phyloP scores from a whole-genome alignment of 2,113 vertebrate species.

The Gallinago jamesoni region DNA sequence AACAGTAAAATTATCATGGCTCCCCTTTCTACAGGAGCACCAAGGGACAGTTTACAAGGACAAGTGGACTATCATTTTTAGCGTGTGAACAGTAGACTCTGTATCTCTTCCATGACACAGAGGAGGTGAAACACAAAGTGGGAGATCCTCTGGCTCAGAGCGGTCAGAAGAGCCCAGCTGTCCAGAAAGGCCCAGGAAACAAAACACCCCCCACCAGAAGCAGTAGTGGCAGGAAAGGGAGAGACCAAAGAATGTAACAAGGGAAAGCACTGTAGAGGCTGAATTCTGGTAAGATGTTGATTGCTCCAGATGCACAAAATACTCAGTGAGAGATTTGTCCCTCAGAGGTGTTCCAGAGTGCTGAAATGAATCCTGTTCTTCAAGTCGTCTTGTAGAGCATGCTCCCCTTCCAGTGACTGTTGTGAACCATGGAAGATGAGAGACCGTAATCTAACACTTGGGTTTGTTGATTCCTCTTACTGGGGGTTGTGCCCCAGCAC shows the following conservation, averaged over 20 bases:
- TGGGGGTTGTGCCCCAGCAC: background rate
- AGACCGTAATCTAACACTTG: background rate
- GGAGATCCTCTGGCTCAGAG: background rate
- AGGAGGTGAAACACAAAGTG: background rate
- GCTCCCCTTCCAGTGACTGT: background rate
- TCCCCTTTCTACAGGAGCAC: background rate
- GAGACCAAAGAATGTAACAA: background rate
- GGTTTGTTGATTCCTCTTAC: background rate
- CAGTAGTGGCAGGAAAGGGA: background rate
- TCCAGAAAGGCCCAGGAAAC: background rate
- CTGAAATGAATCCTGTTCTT: background rate
- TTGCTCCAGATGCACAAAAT: background rate
- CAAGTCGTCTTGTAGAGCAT: background rate
- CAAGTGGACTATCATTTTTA: background rate
- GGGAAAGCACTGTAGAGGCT: background rate
- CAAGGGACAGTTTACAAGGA: background rate
- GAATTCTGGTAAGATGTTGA: background rate
- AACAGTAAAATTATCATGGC: background rate
- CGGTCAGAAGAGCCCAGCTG: background rate
- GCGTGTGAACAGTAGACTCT: background rate
- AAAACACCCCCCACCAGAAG: background rate
- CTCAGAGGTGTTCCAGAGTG: background rate
- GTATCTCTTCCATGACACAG: background rate
- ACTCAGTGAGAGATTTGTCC: background rate
- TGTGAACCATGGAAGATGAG: background rate